Percentiles rank a stretch among this genome's conserved stretches.
phyloP scores from a whole-genome alignment of 2,888 invertebrate species.

The Campoletis raptor region DNA sequence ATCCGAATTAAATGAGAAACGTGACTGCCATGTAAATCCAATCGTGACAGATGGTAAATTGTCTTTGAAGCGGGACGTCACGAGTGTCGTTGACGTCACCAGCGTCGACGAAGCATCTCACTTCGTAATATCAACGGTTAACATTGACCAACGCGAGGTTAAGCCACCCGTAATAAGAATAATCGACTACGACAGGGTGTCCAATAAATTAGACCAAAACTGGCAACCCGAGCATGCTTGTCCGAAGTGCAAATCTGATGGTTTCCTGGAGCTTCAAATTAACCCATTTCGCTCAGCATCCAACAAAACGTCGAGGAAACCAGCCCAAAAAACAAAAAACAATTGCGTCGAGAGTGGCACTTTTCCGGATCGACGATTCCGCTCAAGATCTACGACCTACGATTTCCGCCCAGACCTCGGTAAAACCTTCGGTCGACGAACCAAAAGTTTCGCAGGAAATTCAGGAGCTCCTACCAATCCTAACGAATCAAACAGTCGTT shows the following conservation, averaged over 20 bases:
- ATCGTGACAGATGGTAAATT: conserved; percentile 41
- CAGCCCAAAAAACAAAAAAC: conserved; percentile 52
- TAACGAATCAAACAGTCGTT: conserved; percentile 45
- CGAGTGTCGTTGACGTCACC: conserved; percentile 19
- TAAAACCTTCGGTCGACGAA: conserved; percentile 68
- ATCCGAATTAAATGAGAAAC: conserved; percentile 50
- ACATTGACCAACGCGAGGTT: conserved; percentile 22
- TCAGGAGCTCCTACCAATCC: conserved; percentile 51
- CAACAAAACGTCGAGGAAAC: conserved; percentile 34
- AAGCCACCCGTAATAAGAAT: conserved; percentile 72
- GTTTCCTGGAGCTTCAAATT: conserved; percentile 72
- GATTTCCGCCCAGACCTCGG: conserved; percentile 68
- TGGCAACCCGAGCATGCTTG: conserved; percentile 74
- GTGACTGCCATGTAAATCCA: conserved; percentile 38
- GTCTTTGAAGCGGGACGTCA: conserved; percentile 14
- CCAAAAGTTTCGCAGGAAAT: conserved; percentile 74
- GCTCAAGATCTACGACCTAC: conserved; percentile 72
- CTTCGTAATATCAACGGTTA: conserved; percentile 46
- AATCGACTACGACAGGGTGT: conserved; percentile 73
- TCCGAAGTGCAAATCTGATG: conserved; percentile 77
- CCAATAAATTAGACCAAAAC: conserved; percentile 44
- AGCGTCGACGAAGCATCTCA: conserved; percentile 30
- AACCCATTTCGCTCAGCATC: conserved; percentile 75
- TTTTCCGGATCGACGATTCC: conserved; percentile 69
- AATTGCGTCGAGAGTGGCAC: conserved; percentile 72